These are phyloP conservation scores for Tretioscincus oriximinensis DNA, from an alignment of 2,113 vertebrate species.

Conservation along the genomic window DNA sequence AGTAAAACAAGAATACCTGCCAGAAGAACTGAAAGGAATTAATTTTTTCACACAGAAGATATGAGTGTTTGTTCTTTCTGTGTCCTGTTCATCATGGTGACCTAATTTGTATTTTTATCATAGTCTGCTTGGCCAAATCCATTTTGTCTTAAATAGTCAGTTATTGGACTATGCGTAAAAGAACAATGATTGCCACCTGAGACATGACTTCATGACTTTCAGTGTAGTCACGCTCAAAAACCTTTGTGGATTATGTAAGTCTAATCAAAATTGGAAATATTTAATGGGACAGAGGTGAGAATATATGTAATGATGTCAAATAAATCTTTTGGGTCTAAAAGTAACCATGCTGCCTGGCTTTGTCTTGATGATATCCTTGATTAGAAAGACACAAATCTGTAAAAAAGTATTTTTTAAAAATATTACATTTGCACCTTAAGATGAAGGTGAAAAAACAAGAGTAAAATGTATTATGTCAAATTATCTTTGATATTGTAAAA, in stretches of 20 bases:
- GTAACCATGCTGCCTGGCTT: not conserved
- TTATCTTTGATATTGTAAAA: slow-evolving; percentile 66
- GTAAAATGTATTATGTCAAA: slow-evolving; percentile 64
- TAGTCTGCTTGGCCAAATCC: not conserved
- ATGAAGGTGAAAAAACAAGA: slow-evolving; percentile 54
- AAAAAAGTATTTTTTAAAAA: slow-evolving; percentile 52
- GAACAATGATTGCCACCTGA: no score
- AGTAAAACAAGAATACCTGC: slow-evolving; percentile 90
- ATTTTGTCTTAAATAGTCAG: not conserved
- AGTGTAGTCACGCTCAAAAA: not conserved
- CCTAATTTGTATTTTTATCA: not conserved
- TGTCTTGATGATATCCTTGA: not conserved
- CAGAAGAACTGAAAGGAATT: slow-evolving; percentile 78
- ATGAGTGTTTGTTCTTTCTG: not conserved
- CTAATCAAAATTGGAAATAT: not conserved
- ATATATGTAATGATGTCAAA: not conserved
- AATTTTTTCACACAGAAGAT: slow-evolving; percentile 79
- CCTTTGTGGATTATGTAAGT: not conserved
- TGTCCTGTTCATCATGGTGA: not conserved
- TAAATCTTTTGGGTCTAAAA: not conserved
- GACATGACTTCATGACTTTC: no score
- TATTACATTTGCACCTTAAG: slow-evolving; percentile 41
- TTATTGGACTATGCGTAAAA: slow-evolving; percentile 21
- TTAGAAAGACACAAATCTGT: slow-evolving; percentile 48
- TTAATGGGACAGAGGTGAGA: not conserved